Conservation (phyloP, 2,113 vertebrate species). For the Misgurnus mizolepis region DNA sequence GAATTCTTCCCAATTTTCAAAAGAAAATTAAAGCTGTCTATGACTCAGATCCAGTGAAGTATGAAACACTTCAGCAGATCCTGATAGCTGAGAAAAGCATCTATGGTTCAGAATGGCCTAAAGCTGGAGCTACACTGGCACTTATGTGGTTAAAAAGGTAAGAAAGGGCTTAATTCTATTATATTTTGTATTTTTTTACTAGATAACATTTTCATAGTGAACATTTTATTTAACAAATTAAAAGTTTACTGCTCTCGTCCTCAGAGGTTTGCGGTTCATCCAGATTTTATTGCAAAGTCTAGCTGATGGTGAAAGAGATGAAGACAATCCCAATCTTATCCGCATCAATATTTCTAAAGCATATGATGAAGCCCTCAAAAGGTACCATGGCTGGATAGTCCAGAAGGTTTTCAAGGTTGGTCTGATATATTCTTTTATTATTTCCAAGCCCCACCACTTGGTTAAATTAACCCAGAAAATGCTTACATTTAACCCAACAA, state of each 20-base stretch:
- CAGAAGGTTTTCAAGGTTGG: constrained; percentile 90
- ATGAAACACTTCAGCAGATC: constrained; percentile 89
- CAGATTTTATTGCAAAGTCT: constrained; percentile 94
- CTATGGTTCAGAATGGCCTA: constrained; percentile 85
- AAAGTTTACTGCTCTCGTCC: constrained; percentile 28
- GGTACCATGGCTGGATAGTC: constrained; percentile 91
- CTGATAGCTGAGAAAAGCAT: constrained; percentile 85
- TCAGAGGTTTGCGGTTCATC: constrained; percentile 92
- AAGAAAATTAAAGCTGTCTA: constrained; percentile 92
- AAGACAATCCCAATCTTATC: constrained; percentile 89
- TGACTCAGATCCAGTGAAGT: constrained; percentile 84
- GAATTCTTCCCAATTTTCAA: neutral
- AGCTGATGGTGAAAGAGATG: constrained; percentile 86
- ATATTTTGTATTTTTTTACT: too few relatives aligned
- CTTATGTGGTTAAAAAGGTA: constrained; percentile 98
- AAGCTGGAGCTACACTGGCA: constrained; percentile 86
- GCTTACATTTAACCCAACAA: too few relatives aligned
- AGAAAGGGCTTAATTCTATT: neutral
- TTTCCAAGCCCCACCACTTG: too few relatives aligned
- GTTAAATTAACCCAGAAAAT: too few relatives aligned
- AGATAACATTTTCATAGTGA: too few relatives aligned
- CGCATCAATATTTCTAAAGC: constrained; percentile 89
- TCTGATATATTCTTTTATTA: neutral
- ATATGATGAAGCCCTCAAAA: constrained; percentile 89
- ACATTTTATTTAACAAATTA: neutral